Base-by-base conservation (phyloP, 2,797 vertebrate genomes). In the Pseudochirops cupreus region DNA sequence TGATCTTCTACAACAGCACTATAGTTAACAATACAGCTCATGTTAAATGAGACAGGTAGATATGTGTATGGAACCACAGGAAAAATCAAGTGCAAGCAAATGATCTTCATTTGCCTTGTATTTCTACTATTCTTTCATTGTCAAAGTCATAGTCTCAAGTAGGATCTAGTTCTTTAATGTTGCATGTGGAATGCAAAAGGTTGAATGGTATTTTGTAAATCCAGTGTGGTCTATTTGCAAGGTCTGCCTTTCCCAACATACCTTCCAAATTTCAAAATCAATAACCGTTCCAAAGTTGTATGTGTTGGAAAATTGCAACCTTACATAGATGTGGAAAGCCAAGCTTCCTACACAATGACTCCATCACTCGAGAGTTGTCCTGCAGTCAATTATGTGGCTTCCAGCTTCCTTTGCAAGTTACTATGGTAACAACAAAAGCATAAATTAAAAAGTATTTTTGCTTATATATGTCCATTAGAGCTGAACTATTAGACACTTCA, bases 371-470 rank as follows among this genome's bases (percentile, higher is more conserved):
- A 95, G 95, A 97, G 91, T 96, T 98, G 96, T 98, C 97, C 98
- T 98, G 87, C 91, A 97, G 97, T 97, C 97, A 16, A 26, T 96
- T 97, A 95, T 95, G 94, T 18, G 0, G 93, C 97, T 98, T 98
- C 96, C 93, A 96, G 97, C 82, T 97, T 97, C 95, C 56, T 95
- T 96, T 93, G 54, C 94, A 94, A 29, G 97, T 98, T 98, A 94
- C 98, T 98, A 97, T 98, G 92, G 98, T 67, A 98, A 98, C 97
- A 97, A 92, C 91, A 98, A 98, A 97, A 98, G 97, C 91, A 97
- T 96, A 98, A 96, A 97, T 97, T 96, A 90, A 96, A 96, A 96
- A 98, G 92, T 98, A 96, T 97, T 98, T 98, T 98, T 98, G 56
- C 96, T 96, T 98, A 96, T 93, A 62, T 97, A 93, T 98, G 94